Evolutionary conservation across 2,113 vertebrate species (phyloP).

Genomic region (Marmota flaviventris): DNA sequence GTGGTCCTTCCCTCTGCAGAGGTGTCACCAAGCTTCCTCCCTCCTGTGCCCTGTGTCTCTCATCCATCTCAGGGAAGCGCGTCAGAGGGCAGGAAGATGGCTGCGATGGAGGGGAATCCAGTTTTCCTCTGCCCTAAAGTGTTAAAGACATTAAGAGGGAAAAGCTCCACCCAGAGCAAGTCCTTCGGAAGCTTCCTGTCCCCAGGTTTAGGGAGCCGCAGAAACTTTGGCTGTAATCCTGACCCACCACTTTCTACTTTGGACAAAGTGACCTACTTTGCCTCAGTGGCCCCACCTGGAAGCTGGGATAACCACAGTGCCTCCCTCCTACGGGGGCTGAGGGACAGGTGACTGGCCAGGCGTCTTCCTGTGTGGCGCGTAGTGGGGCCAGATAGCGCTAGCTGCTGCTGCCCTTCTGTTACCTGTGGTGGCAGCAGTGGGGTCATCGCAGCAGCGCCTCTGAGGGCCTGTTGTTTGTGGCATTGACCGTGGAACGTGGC

Average conservation of each 20-base stretch:
- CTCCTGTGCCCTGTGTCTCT: background rate
- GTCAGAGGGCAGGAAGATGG: background rate
- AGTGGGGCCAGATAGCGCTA: accelerated
- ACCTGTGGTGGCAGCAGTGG: accelerated
- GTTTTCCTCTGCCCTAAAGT: background rate
- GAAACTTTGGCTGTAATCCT: background rate
- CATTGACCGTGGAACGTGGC: accelerated
- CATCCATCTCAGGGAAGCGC: background rate
- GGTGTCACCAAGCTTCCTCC: background rate
- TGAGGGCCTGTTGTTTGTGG: background rate
- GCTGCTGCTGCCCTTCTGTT: background rate
- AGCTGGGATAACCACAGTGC: background rate
- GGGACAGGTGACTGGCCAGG: background rate
- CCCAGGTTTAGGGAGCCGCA: background rate
- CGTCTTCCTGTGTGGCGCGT: accelerated
- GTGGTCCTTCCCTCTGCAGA: background rate
- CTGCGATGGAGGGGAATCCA: background rate
- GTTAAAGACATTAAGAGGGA: background rate
- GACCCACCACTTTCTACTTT: background rate
- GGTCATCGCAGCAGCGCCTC: accelerated
- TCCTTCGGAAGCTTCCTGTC: background rate
- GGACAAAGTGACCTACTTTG: background rate
- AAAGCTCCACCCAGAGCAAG: background rate
- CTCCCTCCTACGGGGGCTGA: background rate
- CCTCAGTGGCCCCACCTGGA: background rate